Conservation (phyloP, 1,140 invertebrate genomes). For the Lepidostoma basale region DNA sequence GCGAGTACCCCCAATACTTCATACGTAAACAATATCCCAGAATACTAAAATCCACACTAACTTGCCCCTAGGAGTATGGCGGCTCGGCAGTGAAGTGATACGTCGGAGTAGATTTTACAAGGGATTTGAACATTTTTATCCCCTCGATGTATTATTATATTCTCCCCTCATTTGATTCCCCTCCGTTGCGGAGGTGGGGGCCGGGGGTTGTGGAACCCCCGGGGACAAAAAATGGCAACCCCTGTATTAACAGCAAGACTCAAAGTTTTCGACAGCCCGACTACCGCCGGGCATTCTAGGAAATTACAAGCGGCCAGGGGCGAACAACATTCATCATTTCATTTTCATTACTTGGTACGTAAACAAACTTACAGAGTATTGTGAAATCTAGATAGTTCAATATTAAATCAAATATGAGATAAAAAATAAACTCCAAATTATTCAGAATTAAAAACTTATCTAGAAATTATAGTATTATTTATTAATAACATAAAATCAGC, state of each 20-base stretch:
- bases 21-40: no score
- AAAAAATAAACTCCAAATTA: no score
- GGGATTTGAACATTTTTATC: slow-evolving; percentile 39
- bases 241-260: slow-evolving; percentile 45
- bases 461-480: no score
- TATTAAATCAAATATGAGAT: no score
- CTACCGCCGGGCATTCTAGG: slow-evolving; percentile 31
- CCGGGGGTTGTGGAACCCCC: slow-evolving; percentile 24
- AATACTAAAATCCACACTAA: no score
- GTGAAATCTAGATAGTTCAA: no score
- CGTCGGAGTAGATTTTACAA: slow-evolving; percentile 18
- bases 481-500: no score
- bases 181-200: slow-evolving; percentile 7
- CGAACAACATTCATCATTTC: background rate
- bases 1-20: no score
- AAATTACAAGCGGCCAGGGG: slow-evolving; percentile 29
- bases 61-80: no score
- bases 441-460: no score
- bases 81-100: slow-evolving; percentile 3
- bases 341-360: no score
- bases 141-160: slow-evolving; percentile 17
- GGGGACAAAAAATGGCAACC: slow-evolving; percentile 42
- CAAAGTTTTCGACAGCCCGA: slow-evolving; percentile 42
- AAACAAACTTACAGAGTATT: no score
- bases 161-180: slow-evolving; percentile 17